Base-by-base conservation (phyloP, 2,113 vertebrate species). In the pig (Sus scrofa) region DNA sequence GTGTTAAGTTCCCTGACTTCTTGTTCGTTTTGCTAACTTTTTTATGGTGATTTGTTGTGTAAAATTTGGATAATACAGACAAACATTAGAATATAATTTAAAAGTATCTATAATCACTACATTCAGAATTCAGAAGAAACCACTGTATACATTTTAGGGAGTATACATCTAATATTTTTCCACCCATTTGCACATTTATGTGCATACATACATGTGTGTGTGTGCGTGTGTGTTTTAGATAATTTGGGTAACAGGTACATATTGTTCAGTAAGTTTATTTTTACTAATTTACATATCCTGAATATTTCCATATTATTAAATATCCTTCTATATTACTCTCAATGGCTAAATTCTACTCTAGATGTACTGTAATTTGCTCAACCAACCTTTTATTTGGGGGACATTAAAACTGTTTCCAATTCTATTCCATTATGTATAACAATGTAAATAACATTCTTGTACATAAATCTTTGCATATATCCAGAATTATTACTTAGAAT, bases 111-210 rank as follows among this genome's bases (percentile, higher is more conserved):
- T 85, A 86, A 34, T 70, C 19, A 22, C 16, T 44, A 52, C 52
- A n/a, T 54, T 78, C 50, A 54, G 54, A 26, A 86, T 95, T 84
- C n/a, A 74, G 44, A 96, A 95, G n/a, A 37, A 90, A 18, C 6
- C 22, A 78, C 26, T 75, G 3, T 52, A 75, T 82, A 10, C 22
- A 88, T 68, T 95, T 87, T 79, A 58, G n/a, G 56, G 30, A 73
- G 19, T 50, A 68, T 52, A 14, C 13, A 87, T 32, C 2, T 20
- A 75, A 12, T 79, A 16, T 79, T 75, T 87, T 54, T 62, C 37
- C 37, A 19, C 34, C 58, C 10, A 24, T 27, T 19, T 32, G 5
- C 58, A 52, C 79, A 8, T 70, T 7, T 63, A 8, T 96, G 4
- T 44, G 15, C 71, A 15, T 77, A 27, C 52, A 14, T 32, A 32